Conservation (phyloP, 2,113 vertebrate species). For the Camarhynchus parvulus region DNA sequence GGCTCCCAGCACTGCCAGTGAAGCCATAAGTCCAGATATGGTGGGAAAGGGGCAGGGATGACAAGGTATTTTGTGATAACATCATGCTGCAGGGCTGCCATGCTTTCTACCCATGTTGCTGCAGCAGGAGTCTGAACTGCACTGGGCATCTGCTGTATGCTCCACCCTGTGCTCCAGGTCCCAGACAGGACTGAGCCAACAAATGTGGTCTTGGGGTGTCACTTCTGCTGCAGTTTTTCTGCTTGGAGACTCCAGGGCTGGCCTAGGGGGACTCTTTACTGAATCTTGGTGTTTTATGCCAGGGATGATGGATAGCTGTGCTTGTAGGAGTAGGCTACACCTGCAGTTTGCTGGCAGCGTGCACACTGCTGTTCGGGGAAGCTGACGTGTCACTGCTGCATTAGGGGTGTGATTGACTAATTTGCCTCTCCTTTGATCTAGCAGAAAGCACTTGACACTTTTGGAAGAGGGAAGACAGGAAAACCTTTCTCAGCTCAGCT, state of each 20-base stretch:
- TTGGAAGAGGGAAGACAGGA: not conserved
- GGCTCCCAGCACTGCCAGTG: not conserved
- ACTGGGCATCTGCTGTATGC: not conserved
- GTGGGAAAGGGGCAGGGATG: not conserved
- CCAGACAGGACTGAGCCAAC: not conserved
- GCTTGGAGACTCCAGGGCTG: not conserved
- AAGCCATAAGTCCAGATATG: not conserved
- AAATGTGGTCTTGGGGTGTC: not conserved
- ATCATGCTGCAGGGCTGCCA: accelerated
- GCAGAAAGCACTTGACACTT: not conserved
- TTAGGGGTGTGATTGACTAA: not conserved
- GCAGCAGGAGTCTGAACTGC: accelerated
- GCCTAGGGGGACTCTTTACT: not conserved
- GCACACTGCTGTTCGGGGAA: not conserved
- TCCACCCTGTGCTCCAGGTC: not conserved
- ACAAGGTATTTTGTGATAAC: accelerated
- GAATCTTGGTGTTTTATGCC: not conserved
- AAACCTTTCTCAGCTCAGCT: not conserved
- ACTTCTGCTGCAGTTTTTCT: not conserved
- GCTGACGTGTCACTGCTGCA: not conserved
- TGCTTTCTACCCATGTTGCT: not conserved
- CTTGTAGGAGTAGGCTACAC: constrained; percentile 3
- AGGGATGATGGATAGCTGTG: constrained; percentile 11
- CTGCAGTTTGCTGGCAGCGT: not conserved
- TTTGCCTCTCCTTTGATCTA: constrained; percentile 13